These are phyloP conservation scores for Leptopilina drosophilae DNA, from an alignment of 2,888 invertebrate species.

Conservation along the genomic window DNA sequence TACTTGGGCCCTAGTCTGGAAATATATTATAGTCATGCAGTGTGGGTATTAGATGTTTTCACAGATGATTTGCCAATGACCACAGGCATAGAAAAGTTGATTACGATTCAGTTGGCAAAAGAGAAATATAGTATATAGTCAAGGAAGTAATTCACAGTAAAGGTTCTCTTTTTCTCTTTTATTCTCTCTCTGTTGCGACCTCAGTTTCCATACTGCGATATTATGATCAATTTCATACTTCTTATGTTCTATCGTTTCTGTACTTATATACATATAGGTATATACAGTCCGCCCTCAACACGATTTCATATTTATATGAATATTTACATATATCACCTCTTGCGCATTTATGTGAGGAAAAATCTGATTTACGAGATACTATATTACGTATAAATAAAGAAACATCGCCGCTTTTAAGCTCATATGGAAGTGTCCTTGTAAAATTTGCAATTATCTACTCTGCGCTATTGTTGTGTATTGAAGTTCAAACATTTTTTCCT, in stretches of 20 bases:
- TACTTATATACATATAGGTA: not conserved
- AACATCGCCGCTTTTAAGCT: not conserved
- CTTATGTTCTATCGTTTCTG: slow-evolving; percentile 40
- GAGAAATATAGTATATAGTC: not conserved
- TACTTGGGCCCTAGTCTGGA: too few relatives aligned
- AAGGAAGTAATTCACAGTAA: slow-evolving; percentile 12
- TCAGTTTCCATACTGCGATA: slow-evolving; percentile 47
- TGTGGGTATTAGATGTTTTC: not conserved
- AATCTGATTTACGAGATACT: slow-evolving; percentile 35
- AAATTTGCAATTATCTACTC: slow-evolving; percentile 13
- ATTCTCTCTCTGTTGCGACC: not conserved
- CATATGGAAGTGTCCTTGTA: not conserved
- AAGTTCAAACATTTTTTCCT: too few relatives aligned
- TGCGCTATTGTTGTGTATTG: too few relatives aligned
- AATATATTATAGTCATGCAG: too few relatives aligned
- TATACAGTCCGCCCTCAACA: not conserved
- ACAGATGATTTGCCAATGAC: not conserved
- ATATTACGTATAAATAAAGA: slow-evolving; percentile 22
- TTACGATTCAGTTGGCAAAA: slow-evolving; percentile 10
- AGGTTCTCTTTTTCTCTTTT: not conserved
- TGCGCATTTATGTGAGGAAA: slow-evolving; percentile 7
- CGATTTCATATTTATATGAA: slow-evolving; percentile 39
- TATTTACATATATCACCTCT: slow-evolving; percentile 41
- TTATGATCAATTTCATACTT: slow-evolving; percentile 62
- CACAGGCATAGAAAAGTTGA: not conserved